Evolutionary conservation across 2,888 invertebrate genomes (phyloP).

Genomic region (Hypolimnas misippus): DNA sequence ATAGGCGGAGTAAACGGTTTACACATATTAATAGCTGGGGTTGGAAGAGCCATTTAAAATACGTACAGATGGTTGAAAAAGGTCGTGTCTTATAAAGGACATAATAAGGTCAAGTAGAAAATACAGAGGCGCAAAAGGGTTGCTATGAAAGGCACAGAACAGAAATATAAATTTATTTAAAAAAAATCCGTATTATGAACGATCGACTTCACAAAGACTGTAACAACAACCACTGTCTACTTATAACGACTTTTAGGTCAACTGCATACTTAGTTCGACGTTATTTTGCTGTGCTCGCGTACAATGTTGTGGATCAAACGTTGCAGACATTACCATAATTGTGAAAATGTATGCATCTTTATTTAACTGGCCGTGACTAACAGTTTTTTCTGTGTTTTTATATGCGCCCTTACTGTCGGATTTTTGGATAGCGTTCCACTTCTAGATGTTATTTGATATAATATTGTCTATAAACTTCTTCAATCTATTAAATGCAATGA

Average conservation of each 20-base stretch:
- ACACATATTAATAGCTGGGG: constrained; percentile 16
- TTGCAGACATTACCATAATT: neutral
- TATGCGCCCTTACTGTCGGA: too few relatives aligned
- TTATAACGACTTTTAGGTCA: neutral
- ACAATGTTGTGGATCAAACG: neutral
- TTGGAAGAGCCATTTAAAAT: constrained; percentile 1
- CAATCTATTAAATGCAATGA: too few relatives aligned
- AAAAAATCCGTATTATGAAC: neutral
- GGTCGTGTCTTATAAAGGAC: constrained; percentile 4
- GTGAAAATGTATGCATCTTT: neutral
- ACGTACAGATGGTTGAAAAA: constrained; percentile 1
- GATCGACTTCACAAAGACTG: neutral
- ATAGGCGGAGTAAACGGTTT: constrained; percentile 5
- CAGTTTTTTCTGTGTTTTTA: neutral
- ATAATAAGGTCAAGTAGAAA: neutral
- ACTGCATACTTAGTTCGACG: neutral
- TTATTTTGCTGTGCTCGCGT: neutral
- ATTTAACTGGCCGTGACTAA: too few relatives aligned
- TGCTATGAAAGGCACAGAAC: neutral
- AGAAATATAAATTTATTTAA: neutral
- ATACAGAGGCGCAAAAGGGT: neutral
- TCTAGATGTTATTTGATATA: too few relatives aligned
- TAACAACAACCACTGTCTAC: neutral
- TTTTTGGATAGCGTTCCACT: too few relatives aligned
- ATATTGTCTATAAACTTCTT: too few relatives aligned